These are phyloP conservation scores for Philereme vetulata DNA, from an alignment of 2,888 invertebrate species.

Conservation along the genomic window DNA sequence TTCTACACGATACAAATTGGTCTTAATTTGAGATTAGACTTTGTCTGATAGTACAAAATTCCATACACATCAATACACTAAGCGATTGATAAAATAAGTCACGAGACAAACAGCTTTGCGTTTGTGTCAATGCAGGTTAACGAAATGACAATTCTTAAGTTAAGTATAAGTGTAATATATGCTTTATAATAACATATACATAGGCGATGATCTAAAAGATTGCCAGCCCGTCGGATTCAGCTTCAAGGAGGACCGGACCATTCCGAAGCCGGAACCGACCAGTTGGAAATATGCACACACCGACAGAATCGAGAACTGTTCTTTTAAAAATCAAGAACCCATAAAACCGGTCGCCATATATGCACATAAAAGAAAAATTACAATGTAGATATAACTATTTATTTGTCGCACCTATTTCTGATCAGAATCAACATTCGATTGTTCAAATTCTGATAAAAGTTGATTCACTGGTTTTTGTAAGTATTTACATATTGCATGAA, in stretches of 20 bases:
- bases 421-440: constrained; percentile 25
- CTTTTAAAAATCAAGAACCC: constrained; percentile 41
- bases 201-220: constrained; percentile 71
- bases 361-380: constrained; percentile 36
- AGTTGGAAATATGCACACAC: constrained; percentile 60
- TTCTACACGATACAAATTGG: no score
- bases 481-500: not conserved
- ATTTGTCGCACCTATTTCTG: constrained; percentile 35
- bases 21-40: no score
- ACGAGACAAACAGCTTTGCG: no score
- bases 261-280: constrained; percentile 77
- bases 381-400: constrained; percentile 33
- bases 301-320: constrained; percentile 49
- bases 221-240: constrained; percentile 63
- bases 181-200: constrained; percentile 37
- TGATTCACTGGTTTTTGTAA: constrained; percentile 9
- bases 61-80: no score
- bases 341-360: constrained; percentile 37
- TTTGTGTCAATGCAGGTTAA: no score
- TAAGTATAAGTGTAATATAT: constrained; percentile 42
- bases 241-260: constrained; percentile 79
- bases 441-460: constrained; percentile 17
- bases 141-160: not conserved
- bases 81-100: no score
- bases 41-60: no score